Evolutionary conservation across 1,140 invertebrate genomes (phyloP), one percentile per base, ranked within the genome.

Genomic region (Pogonus chalceus): DNA sequence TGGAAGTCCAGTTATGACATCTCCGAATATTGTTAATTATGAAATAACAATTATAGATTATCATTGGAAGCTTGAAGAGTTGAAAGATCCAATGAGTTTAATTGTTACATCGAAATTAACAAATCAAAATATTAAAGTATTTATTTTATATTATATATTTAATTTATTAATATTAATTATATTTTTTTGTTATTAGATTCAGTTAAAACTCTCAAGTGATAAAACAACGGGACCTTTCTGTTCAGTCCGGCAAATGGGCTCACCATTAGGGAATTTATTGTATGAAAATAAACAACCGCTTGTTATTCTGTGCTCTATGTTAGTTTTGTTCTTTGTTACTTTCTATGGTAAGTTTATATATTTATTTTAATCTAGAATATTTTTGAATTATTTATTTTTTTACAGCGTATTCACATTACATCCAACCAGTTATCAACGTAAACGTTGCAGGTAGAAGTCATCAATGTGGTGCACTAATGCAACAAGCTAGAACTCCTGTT

Each of bases 41-140:
- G 35, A 60, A 56, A 54, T 67, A 20, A 60, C 62, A 35, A 37
- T 67, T 12, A 52, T 67, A 14, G 65, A 67, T 51, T 67, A 66
- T 51, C 65, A 67, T 54, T 66, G 64, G 64, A 65, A 65, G 51
- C 57, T 67, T 37, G 60, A 60, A n/a, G 56, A 65, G 50, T 58
- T 64, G 16, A 56, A 62, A 20, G 62, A 66, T 20, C 58, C 61
- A 7, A 62, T 68, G 60, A 60, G 59, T 35, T 58, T 68, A 20
- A 54, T 55, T 23, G 52, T 68, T 12, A 24, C 53, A 18, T 68
- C 66, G 9, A 52, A 58, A 46, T 12, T 58, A 23, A 66, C 64
- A 1, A 59, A 65, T 43, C 63, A 68, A 57, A 56, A 54, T 16
- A 48, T 57, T 10, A 60, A 53, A 51, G 65, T 66, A 58, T n/a